Percentiles rank a stretch among this genome's conserved stretches.
phyloP scores from a whole-genome alignment of 1,140 invertebrate species.

The Phenacoccus solenopsis region DNA sequence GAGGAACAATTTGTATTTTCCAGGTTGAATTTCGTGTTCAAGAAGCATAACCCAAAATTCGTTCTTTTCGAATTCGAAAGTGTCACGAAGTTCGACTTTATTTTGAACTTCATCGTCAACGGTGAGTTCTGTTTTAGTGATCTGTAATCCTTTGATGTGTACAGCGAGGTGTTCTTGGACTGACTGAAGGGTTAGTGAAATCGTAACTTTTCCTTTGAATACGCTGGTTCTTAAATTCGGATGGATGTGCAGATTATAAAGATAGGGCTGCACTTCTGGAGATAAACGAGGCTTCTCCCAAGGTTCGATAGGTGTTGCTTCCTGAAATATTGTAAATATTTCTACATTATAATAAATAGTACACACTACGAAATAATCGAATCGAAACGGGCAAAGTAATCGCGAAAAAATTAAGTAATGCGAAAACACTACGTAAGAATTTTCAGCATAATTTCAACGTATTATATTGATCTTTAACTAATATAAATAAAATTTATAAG shows the following conservation, averaged over 20 bases:
- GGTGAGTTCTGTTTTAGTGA: conserved; percentile 30
- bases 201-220: conserved; percentile 58
- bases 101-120: conserved; percentile 23
- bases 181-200: conserved; percentile 46
- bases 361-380: neutral
- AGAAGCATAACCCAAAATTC: conserved; percentile 53
- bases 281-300: conserved; percentile 46
- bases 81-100: neutral
- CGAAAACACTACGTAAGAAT: neutral
- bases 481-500: no score
- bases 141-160: conserved; percentile 51
- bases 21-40: conserved; percentile 38
- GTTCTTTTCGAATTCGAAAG: conserved; percentile 40
- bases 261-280: conserved; percentile 46
- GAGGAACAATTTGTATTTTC: conserved; percentile 48
- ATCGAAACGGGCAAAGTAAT: neutral
- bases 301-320: conserved; percentile 12
- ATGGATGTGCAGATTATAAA: conserved; percentile 59
- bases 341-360: neutral
- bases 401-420: neutral
- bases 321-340: conserved; percentile 9
- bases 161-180: conserved; percentile 49
- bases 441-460: neutral
- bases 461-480: no score
- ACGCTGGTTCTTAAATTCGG: conserved; percentile 55